Percentiles rank a stretch among this genome's conserved stretches.
Evolutionary conservation across 2,113 vertebrate genomes (phyloP).

Genomic region (Engraulis encrasicolus): DNA sequence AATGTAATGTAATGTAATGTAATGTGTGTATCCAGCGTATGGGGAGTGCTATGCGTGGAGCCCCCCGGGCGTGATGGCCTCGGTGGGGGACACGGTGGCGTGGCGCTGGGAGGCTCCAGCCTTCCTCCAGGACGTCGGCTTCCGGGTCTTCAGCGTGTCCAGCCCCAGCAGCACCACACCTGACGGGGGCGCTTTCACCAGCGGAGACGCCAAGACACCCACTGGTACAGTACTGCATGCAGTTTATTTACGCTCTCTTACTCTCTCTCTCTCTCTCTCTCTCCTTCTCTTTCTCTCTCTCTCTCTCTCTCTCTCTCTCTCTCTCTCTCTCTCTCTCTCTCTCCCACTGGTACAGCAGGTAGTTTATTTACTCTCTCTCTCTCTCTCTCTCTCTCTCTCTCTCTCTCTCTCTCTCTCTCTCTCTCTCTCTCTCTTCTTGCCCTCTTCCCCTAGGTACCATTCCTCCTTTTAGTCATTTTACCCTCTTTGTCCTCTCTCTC

Average conservation of each 20-base stretch:
- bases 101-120: constrained; percentile 76
- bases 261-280: too few species aligned
- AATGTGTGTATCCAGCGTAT: constrained; percentile 70
- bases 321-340: too few species aligned
- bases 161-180: constrained; percentile 70
- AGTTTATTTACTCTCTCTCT: too few species aligned
- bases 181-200: constrained; percentile 73
- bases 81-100: constrained; percentile 75
- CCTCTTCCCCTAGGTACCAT: background rate
- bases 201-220: constrained; percentile 63
- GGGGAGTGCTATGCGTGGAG: constrained; percentile 78
- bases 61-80: constrained; percentile 68
- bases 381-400: too few species aligned
- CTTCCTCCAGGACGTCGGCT: constrained; percentile 65
- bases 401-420: too few species aligned
- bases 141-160: constrained; percentile 80
- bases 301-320: too few species aligned
- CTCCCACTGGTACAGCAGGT: too few species aligned
- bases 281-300: too few species aligned
- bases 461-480: too few species aligned
- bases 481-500: background rate
- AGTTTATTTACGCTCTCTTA: background rate
- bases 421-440: too few species aligned
- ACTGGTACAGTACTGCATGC: constrained; percentile 67
- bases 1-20: too few species aligned